These are phyloP conservation scores for Rhysida immarginata DNA, from an alignment of 1,140 invertebrate species.

Conservation along the genomic window DNA sequence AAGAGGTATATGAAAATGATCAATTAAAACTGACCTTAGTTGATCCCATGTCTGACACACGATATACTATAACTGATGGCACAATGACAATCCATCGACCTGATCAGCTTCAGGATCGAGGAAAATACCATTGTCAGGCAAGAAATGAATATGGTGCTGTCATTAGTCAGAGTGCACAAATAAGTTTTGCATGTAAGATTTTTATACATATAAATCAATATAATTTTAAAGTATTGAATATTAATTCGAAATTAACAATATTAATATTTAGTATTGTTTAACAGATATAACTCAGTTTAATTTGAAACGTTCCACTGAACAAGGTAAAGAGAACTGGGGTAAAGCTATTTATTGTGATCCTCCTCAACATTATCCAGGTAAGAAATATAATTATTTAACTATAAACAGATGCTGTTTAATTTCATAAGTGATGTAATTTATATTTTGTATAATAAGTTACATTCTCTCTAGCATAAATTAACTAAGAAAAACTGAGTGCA, in stretches of 20 bases:
- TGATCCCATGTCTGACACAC: slow-evolving; percentile 51
- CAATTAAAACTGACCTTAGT: slow-evolving; percentile 49
- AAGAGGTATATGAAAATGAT: slow-evolving; percentile 70
- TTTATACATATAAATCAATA: background rate
- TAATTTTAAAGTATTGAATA: background rate
- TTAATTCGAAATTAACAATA: background rate
- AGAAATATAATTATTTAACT: background rate
- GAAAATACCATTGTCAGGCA: slow-evolving; percentile 81
- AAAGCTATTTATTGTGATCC: slow-evolving; percentile 84
- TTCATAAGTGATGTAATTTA: slow-evolving; percentile 4
- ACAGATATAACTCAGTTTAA: slow-evolving; percentile 72
- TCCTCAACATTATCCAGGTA: slow-evolving; percentile 67
- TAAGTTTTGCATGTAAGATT: slow-evolving; percentile 62
- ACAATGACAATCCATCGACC: slow-evolving; percentile 76
- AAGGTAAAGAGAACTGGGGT: slow-evolving; percentile 79
- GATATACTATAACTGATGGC: slow-evolving; percentile 79
- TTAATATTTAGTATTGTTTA: slow-evolving; percentile 1
- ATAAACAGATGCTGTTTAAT: background rate
- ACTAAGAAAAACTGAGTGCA: no score
- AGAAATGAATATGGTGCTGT: slow-evolving; percentile 76
- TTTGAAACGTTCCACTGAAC: slow-evolving; percentile 62
- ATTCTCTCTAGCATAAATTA: no score
- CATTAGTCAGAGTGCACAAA: slow-evolving; percentile 65
- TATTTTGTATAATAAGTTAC: no score
- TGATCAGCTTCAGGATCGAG: slow-evolving; percentile 48